phyloP scores from a whole-genome alignment of 2,888 invertebrate species.

The Rhodophaea formosa region DNA sequence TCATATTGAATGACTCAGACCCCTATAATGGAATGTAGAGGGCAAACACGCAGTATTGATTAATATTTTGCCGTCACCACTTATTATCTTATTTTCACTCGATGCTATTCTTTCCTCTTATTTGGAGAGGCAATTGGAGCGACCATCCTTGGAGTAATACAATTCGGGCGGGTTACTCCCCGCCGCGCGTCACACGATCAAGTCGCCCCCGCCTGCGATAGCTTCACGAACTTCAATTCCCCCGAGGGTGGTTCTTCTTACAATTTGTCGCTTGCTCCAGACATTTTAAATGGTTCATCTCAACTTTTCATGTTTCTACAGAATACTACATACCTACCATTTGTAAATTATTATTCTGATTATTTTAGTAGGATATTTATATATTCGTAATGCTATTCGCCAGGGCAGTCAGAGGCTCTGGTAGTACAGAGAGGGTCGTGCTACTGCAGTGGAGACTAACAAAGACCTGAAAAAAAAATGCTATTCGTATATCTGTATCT shows the following conservation, averaged over 20 bases:
- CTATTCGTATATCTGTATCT: no score
- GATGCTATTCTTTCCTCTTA: slow-evolving; percentile 52
- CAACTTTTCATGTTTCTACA: slow-evolving; percentile 6
- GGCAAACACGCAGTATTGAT: not conserved
- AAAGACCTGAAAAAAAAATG: no score
- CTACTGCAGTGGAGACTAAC: no score
- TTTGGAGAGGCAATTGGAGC: slow-evolving; percentile 55
- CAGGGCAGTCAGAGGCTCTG: no score
- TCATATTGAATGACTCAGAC: no score
- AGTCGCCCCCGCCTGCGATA: slow-evolving; percentile 38
- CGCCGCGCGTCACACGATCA: slow-evolving; percentile 45
- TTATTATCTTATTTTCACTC: slow-evolving; percentile 34
- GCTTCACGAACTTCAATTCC: slow-evolving; percentile 47
- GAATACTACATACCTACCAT: not conserved
- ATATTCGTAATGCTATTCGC: no score
- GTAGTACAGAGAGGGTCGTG: no score
- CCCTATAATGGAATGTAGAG: no score
- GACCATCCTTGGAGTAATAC: slow-evolving; percentile 51
- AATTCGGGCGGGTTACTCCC: slow-evolving; percentile 51
- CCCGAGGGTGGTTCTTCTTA: slow-evolving; percentile 40
- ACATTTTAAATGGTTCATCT: slow-evolving; percentile 36
- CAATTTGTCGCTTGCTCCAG: slow-evolving; percentile 40
- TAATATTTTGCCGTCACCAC: slow-evolving; percentile 19
- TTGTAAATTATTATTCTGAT: no score
- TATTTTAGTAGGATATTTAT: no score